Evolutionary conservation across 2,113 vertebrate species (phyloP).

Genomic region (Toxotes chatareus): DNA sequence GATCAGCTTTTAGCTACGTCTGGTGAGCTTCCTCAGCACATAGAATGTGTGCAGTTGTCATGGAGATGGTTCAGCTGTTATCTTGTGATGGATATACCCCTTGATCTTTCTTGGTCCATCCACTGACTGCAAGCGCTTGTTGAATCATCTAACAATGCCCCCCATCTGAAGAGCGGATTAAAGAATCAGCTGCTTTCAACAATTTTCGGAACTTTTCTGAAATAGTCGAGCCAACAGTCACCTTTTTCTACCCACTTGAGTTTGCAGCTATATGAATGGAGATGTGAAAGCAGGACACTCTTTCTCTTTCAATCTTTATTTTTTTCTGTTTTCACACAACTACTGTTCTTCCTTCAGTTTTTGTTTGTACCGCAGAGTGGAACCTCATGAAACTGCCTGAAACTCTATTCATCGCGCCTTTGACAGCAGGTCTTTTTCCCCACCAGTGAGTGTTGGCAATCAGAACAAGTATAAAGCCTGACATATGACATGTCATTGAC

Average conservation of each 20-base stretch:
- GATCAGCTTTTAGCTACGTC: neutral
- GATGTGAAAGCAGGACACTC: neutral
- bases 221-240: too few species aligned
- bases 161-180: neutral
- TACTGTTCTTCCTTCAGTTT: neutral
- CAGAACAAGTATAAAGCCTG: too few species aligned
- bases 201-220: neutral
- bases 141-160: neutral
- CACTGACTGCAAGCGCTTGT: neutral
- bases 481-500: neutral
- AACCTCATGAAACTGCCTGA: neutral
- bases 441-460: too few species aligned
- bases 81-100: neutral
- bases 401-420: neutral
- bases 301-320: neutral
- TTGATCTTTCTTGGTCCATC: neutral
- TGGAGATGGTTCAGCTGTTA: slow-evolving; percentile 1
- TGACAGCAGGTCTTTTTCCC: too few species aligned
- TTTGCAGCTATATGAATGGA: neutral
- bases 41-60: neutral
- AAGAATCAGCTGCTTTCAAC: neutral
- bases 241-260: neutral
- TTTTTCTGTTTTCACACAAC: too few species aligned
- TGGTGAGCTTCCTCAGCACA: too few species aligned
- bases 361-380: neutral